Percentiles rank a stretch among this genome's conserved stretches.
Evolutionary conservation across 2,113 vertebrate species (phyloP).

Genomic region (Gymnogyps californianus): DNA sequence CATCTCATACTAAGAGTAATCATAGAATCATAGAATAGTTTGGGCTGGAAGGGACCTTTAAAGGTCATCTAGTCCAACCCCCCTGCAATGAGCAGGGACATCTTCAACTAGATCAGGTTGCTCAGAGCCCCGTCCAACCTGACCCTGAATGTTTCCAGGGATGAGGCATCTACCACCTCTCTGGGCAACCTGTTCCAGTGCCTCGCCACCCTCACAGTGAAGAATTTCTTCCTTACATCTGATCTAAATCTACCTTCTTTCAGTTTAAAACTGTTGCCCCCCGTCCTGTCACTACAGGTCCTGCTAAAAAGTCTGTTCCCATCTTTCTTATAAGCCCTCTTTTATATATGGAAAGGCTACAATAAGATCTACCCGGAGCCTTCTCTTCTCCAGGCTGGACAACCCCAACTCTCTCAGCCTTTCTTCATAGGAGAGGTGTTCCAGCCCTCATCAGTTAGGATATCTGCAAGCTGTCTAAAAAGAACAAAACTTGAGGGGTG

Average conservation of each 20-base stretch:
- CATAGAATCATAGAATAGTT: not conserved
- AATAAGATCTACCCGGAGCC: not conserved
- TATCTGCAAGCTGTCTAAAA: not conserved
- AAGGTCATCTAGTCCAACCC: not conserved
- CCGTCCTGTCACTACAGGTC: not conserved
- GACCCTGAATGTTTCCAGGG: not conserved
- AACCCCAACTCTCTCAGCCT: not conserved
- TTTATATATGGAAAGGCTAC: not conserved
- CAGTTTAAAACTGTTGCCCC: not conserved
- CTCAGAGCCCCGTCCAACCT: not conserved
- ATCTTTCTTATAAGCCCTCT: not conserved
- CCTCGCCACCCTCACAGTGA: not conserved
- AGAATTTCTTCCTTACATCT: not conserved
- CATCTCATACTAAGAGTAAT: not conserved
- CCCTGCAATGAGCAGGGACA: not conserved
- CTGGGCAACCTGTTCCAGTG: not conserved
- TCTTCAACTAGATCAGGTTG: not conserved
- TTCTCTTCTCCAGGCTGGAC: not conserved
- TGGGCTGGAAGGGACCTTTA: not conserved
- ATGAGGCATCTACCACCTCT: not conserved
- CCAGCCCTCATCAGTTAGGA: not conserved
- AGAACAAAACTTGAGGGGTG: not conserved
- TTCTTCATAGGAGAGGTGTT: not conserved
- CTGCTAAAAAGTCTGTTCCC: not conserved
- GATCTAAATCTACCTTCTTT: not conserved